Evolutionary conservation across 2,113 vertebrate genomes (phyloP).

Genomic region (Phodopus roborovskii): DNA sequence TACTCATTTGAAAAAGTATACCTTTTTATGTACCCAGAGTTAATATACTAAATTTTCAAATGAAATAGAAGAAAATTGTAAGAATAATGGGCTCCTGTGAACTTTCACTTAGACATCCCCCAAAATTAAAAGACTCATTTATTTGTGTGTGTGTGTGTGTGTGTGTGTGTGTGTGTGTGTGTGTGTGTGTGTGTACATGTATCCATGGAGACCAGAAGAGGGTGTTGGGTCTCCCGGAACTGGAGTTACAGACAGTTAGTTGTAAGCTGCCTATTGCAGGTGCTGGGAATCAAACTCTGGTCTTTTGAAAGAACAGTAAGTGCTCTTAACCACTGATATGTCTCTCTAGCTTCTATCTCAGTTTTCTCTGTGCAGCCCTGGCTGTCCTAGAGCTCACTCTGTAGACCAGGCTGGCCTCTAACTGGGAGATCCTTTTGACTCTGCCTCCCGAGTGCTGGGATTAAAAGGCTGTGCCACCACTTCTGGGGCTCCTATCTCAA

Average conservation of each 20-base stretch:
- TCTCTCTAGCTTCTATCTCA: neutral
- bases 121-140: neutral
- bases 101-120: neutral
- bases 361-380: neutral
- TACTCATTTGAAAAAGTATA: neutral
- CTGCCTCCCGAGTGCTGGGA: too few relatives aligned
- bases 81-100: neutral
- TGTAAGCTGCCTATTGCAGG: neutral
- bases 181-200: neutral
- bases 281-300: neutral
- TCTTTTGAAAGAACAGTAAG: neutral
- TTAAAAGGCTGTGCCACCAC: too few relatives aligned
- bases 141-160: neutral
- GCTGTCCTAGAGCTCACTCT: too few relatives aligned
- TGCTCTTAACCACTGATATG: neutral
- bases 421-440: too few relatives aligned
- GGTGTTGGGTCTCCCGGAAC: neutral
- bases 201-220: neutral
- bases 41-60: neutral
- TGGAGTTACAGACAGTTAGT: neutral
- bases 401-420: too few relatives aligned
- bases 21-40: neutral
- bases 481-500: neutral
- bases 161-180: neutral
- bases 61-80: slow-evolving; percentile 11